Evolutionary conservation across 2,888 invertebrate genomes (phyloP).

Genomic region (Athalia cordata): DNA sequence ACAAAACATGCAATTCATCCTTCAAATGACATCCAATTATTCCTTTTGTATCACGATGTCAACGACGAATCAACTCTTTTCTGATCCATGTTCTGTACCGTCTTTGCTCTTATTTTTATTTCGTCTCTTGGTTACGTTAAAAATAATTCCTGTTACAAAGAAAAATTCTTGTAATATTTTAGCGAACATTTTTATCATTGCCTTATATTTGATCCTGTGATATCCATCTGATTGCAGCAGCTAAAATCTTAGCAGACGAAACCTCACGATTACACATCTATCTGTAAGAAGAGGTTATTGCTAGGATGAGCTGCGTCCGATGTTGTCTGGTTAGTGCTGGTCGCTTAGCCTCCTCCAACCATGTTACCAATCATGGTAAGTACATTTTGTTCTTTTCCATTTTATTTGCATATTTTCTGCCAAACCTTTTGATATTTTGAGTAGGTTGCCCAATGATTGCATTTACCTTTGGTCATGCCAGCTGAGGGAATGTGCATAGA

Average conservation of each 20-base stretch:
- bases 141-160: too few species aligned
- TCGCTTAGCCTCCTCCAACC: constrained; percentile 67
- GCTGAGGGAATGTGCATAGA: background rate
- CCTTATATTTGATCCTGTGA: background rate
- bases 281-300: constrained; percentile 20
- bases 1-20: constrained; percentile 21
- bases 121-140: too few species aligned
- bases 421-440: background rate
- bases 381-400: background rate
- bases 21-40: background rate
- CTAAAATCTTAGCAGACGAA: constrained; percentile 1
- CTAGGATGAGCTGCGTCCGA: constrained; percentile 69
- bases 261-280: background rate
- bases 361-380: constrained; percentile 69
- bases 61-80: too few species aligned
- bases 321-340: constrained; percentile 69
- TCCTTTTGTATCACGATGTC: background rate
- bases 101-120: too few species aligned
- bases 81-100: too few species aligned
- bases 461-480: background rate
- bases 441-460: too few species aligned
- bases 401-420: background rate
- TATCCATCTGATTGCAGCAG: background rate
- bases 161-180: too few species aligned
- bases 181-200: background rate